Conservation (phyloP, 2,797 vertebrate species). For the Rousettus madagascariensis region DNA sequence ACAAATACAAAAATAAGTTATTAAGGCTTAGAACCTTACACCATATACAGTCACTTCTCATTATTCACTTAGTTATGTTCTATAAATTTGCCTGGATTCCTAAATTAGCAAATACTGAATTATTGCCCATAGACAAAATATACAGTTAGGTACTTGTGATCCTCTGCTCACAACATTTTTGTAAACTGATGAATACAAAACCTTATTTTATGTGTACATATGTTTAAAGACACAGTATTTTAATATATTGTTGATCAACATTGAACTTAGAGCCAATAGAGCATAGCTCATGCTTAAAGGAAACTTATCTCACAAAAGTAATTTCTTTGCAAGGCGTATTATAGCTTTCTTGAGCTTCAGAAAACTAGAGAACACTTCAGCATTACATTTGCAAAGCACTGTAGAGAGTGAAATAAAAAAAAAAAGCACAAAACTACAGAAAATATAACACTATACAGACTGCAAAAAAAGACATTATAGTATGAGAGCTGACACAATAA, state of each 20-base stretch:
- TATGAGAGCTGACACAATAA: not conserved
- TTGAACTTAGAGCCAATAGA: not conserved
- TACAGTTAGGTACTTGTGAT: not conserved
- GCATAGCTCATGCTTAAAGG: not conserved
- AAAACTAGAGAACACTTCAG: not conserved
- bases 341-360: not conserved
- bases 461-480: not conserved
- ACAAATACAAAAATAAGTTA: not conserved
- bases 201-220: not conserved
- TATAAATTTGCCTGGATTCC: not conserved
- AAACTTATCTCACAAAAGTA: not conserved
- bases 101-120: not conserved
- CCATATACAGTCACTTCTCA: rapidly evolving
- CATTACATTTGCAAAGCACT: not conserved
- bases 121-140: not conserved
- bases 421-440: not conserved
- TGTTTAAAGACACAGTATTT: not conserved
- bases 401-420: not conserved
- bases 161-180: not conserved
- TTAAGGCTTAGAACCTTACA: not conserved
- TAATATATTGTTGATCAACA: not conserved
- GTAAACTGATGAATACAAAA: not conserved
- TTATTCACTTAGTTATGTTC: not conserved
- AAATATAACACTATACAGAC: not conserved
- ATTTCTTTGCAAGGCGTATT: not conserved